Base-by-base conservation (phyloP, 2,888 invertebrate genomes). In the Drepanosiphum platanoidis region DNA sequence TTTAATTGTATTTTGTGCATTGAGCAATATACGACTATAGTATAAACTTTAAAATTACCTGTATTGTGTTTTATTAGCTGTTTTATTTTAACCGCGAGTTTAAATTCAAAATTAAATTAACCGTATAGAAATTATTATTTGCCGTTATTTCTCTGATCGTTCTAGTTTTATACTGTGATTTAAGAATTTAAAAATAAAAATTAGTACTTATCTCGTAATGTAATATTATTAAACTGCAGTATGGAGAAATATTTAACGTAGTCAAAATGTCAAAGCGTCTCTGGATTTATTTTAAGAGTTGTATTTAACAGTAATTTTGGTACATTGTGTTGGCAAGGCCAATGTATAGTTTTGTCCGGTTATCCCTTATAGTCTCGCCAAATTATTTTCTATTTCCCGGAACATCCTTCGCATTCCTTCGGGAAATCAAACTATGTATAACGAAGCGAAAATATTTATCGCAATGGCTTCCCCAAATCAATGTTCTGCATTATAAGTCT, bases 281-380 rank as follows among this genome's bases (percentile, higher is more conserved):
- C 64, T 13, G 13, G 30, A 64, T 64, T 64, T n/a, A 13, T 64
- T 64, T 64, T 75, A 7, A 58, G n/a, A 27, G 52, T 22, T 27
- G 58, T n/a, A 36, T 15, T 39, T 36, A 39, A 77, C 15, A 61
- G 61, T 64, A 77, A 52, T 61, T 36, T 77, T 61, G 36, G 75
- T 4, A 11, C 30, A 9, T 61, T 36, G 18, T 27, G 36, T 36
- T 27, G 0, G 22, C 13, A 5, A 39, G 64, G 27, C 7, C 27
- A 32, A 72, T n/a, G n/a, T n/a, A n/a, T n/a, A n/a, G 30, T 72
- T 7, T 72, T 74, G 74, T n/a, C n/a, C n/a, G n/a, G n/a, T n/a
- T n/a, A 15, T 34, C 42, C 46, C 46, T 79, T 15, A n/a, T n/a
- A 32, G 32, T 52, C 32, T 52, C 52, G 32, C n/a, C n/a, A 9